A percentile compares a stretch with the other conserved stretches of the same genome.
phyloP scores from a whole-genome alignment of 1,140 invertebrate genomes.

The Zaprionus inermis region DNA sequence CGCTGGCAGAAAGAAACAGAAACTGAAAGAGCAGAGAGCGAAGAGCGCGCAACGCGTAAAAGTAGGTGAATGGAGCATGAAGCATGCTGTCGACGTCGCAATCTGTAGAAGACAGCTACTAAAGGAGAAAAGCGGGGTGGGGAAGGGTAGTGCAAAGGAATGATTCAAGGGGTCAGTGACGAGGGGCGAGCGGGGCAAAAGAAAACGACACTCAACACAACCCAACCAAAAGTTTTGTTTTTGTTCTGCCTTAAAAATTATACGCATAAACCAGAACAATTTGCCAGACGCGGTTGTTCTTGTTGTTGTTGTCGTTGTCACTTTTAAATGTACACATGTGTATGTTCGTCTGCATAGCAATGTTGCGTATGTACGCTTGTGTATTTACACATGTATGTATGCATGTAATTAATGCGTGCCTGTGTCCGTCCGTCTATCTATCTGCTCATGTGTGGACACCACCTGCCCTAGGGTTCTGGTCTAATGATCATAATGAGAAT shows the following conservation, averaged over 20 bases:
- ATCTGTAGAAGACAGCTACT: constrained; percentile 30
- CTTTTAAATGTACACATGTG: constrained; percentile 27
- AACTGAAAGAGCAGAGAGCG: constrained; percentile 53
- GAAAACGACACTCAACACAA: constrained; percentile 15
- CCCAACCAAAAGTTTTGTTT: constrained; percentile 42
- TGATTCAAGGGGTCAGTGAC: neutral
- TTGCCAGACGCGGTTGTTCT: constrained; percentile 35
- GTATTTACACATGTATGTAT: constrained; percentile 29
- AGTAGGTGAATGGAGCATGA: constrained; percentile 83
- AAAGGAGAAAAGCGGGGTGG: constrained; percentile 17
- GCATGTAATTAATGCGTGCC: constrained; percentile 71
- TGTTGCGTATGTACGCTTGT: constrained; percentile 27
- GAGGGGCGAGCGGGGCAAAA: neutral
- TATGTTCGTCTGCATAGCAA: constrained; percentile 13
- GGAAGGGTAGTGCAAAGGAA: constrained; percentile 3
- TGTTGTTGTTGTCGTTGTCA: constrained; percentile 41
- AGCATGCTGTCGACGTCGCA: constrained; percentile 42
- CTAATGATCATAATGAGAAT: constrained; percentile 65
- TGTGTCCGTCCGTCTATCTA: constrained; percentile 17
- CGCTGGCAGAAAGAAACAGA: constrained; percentile 43
- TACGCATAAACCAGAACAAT: constrained; percentile 50
- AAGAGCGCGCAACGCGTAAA: constrained; percentile 74
- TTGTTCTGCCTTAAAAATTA: constrained; percentile 49
- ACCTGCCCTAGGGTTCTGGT: constrained; percentile 78
- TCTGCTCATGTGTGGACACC: constrained; percentile 67